Conservation (phyloP, 2,888 invertebrate genomes). For the Criorhina ranunculi region DNA sequence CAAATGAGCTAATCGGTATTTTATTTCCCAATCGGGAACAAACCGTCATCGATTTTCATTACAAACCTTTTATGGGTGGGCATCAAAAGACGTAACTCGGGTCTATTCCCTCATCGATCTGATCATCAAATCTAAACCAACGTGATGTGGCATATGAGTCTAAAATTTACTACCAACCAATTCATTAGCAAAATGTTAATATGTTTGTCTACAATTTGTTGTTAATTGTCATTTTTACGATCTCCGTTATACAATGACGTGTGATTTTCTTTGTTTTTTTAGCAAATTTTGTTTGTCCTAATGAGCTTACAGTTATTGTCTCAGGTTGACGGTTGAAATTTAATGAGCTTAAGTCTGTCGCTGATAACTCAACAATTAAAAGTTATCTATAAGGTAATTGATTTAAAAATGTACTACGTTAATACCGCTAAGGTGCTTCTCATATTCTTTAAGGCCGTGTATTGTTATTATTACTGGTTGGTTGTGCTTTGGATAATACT, state of each 20-base stretch:
- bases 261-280: not conserved
- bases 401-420: constrained; percentile 7
- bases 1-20: constrained; percentile 30
- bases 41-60: constrained; percentile 22
- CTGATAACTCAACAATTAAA: constrained; percentile 1
- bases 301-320: constrained; percentile 12
- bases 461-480: not conserved
- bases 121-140: not conserved
- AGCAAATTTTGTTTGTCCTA: not conserved
- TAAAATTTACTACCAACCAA: constrained; percentile 1
- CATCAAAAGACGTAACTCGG: constrained; percentile 10
- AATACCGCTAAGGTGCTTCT: not conserved
- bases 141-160: constrained; percentile 1
- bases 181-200: constrained; percentile 37
- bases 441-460: not conserved
- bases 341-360: constrained; percentile 17
- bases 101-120: too few species aligned
- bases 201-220: constrained; percentile 3
- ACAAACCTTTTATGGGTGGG: not conserved
- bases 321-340: too few species aligned
- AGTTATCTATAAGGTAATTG: constrained; percentile 12
- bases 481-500: not conserved
- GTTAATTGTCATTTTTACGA: constrained; percentile 3
- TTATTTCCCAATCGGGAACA: constrained; percentile 4
- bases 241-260: constrained; percentile 5